A percentile compares a stretch with the other conserved stretches of the same genome.
Evolutionary conservation across 2,113 vertebrate species (phyloP).

Genomic region (Spilogale gracilis): DNA sequence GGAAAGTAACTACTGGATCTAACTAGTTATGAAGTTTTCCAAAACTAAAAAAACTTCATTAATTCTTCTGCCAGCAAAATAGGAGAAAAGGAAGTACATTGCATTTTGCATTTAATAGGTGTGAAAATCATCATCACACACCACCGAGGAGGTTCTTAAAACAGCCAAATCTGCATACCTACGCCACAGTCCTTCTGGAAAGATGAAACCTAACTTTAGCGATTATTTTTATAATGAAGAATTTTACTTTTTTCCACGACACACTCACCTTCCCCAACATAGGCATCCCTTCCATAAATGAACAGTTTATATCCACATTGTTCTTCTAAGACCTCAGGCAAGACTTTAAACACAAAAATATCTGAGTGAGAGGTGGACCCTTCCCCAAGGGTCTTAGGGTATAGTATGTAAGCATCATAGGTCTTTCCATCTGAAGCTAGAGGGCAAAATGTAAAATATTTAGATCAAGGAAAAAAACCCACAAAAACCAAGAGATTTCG

Average conservation of each 20-base stretch:
- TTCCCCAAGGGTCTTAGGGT: constrained; percentile 86
- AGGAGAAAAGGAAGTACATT: neutral
- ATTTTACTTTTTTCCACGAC: neutral
- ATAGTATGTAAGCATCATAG: constrained; percentile 96
- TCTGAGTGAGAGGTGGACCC: constrained; percentile 80
- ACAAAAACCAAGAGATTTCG: neutral
- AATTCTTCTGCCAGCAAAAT: neutral
- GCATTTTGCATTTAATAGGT: neutral
- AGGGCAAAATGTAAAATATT: neutral
- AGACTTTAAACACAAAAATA: constrained; percentile 90
- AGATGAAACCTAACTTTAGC: neutral
- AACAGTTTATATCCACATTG: constrained; percentile 94
- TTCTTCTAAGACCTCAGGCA: constrained; percentile 94
- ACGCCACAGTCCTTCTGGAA: neutral
- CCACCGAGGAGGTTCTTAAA: neutral
- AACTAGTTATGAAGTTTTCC: neutral
- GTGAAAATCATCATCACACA: neutral
- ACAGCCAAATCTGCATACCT: neutral
- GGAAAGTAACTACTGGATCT: neutral
- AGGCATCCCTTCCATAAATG: constrained; percentile 92
- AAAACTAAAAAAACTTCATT: neutral
- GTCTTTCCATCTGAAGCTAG: constrained; percentile 93
- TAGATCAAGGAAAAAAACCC: constrained; percentile 30
- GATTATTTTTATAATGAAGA: neutral
- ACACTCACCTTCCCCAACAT: constrained; percentile 92